Evolutionary conservation across 2,888 invertebrate genomes (phyloP).

Genomic region (Parthenolecanium corni): DNA sequence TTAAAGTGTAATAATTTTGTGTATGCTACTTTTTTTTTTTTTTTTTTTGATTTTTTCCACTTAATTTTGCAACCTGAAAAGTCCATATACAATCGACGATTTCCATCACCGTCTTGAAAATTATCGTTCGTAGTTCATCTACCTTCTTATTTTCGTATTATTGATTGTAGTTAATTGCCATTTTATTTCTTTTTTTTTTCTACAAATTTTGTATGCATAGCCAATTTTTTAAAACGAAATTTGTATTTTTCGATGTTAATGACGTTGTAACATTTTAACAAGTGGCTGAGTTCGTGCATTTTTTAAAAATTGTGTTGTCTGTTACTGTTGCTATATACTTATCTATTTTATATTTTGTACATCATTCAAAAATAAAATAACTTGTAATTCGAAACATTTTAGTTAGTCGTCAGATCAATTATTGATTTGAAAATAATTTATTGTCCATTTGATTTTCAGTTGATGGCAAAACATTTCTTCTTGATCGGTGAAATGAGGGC

Average conservation of each 20-base stretch:
- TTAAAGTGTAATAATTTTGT: too few relatives aligned
- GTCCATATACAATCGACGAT: too few relatives aligned
- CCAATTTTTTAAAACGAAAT: neutral
- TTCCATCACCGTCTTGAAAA: too few relatives aligned
- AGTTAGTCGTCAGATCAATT: neutral
- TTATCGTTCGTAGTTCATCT: too few relatives aligned
- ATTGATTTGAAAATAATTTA: too few relatives aligned
- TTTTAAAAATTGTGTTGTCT: conserved; percentile 22
- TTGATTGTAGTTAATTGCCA: neutral
- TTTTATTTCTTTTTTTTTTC: conserved; percentile 3
- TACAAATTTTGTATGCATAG: neutral
- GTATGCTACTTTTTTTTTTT: too few relatives aligned
- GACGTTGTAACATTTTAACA: neutral
- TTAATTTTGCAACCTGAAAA: too few relatives aligned
- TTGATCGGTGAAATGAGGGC: too few relatives aligned
- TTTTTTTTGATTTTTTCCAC: too few relatives aligned
- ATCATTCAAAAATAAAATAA: conserved; percentile 22
- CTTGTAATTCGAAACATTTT: conserved; percentile 5
- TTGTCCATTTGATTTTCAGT: too few relatives aligned
- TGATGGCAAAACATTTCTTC: too few relatives aligned
- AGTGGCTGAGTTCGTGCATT: conserved; percentile 14
- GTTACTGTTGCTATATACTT: conserved; percentile 27
- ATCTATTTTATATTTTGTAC: conserved; percentile 25
- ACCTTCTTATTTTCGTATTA: neutral
- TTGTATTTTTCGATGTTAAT: too few relatives aligned